Conservation (phyloP, 2,113 vertebrate genomes). For the Solea solea region DNA sequence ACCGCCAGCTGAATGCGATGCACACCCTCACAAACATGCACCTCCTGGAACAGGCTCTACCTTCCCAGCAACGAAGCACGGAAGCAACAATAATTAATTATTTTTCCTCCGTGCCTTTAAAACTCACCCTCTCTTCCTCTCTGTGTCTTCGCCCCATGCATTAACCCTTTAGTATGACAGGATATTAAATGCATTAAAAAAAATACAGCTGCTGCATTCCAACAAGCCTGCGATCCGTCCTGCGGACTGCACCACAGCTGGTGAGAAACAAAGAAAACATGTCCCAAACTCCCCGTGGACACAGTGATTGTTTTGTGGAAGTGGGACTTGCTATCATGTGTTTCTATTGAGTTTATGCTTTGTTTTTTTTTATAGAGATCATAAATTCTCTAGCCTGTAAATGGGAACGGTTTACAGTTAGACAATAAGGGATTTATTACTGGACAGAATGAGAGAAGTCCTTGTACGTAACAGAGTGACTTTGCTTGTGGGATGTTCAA, state of each 20-base stretch:
- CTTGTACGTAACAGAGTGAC: constrained; percentile 29
- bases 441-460: constrained; percentile 29
- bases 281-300: constrained; percentile 31
- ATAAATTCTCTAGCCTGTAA: constrained; percentile 48
- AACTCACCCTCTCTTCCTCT: constrained; percentile 35
- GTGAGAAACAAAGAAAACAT: constrained; percentile 40
- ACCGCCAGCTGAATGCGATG: constrained; percentile 12
- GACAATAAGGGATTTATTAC: constrained; percentile 54
- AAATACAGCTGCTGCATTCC: constrained; percentile 71
- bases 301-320: constrained; percentile 44
- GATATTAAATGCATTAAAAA: constrained; percentile 60
- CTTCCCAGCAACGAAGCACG: constrained; percentile 35
- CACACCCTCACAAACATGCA: constrained; percentile 2
- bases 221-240: constrained; percentile 58
- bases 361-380: constrained; percentile 46
- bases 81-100: constrained; percentile 52
- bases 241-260: constrained; percentile 42
- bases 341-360: constrained; percentile 52
- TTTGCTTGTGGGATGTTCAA: constrained; percentile 29
- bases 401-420: constrained; percentile 39
- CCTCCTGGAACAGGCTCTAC: constrained; percentile 10
- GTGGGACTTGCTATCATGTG: constrained; percentile 42
- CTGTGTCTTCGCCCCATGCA: constrained; percentile 50
- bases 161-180: constrained; percentile 56
- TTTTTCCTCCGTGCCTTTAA: constrained; percentile 10